These are phyloP conservation scores for Pampus argenteus DNA, from an alignment of 2,797 vertebrate species.

Conservation along the genomic window DNA sequence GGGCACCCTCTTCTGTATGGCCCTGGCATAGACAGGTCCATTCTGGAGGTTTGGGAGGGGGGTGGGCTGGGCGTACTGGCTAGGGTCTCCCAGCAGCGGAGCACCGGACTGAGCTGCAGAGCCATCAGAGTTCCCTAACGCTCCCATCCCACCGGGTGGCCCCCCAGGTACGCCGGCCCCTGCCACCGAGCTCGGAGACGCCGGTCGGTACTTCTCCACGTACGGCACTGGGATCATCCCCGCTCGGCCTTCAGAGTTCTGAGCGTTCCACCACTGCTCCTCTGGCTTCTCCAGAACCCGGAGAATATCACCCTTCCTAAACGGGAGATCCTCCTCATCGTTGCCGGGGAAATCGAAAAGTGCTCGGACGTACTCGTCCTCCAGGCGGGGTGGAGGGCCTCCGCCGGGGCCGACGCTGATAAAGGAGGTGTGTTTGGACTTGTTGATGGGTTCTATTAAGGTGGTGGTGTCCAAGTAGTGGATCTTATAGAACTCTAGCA, in stretches of 20 bases:
- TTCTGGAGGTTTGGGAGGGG: conserved; percentile 99
- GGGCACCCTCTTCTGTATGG: conserved; percentile 99
- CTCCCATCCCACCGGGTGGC: conserved; percentile 43
- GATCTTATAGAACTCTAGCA: conserved; percentile 99
- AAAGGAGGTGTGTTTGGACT: conserved; percentile 89
- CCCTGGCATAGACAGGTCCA: conserved; percentile 97
- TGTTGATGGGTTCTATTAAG: conserved; percentile 96
- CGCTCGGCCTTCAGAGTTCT: conserved; percentile 93
- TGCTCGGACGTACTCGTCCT: conserved; percentile 95
- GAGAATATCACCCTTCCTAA: conserved; percentile 96
- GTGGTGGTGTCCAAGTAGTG: conserved; percentile 99
- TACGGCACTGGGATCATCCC: conserved; percentile 99
- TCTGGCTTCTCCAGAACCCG: conserved; percentile 97
- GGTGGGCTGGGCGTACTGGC: conserved; percentile 98
- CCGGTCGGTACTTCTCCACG: conserved; percentile 95
- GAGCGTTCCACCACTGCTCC: conserved; percentile 99
- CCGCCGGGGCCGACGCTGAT: conserved; percentile 62
- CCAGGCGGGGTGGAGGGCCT: conserved; percentile 88
- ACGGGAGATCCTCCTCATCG: conserved; percentile 98
- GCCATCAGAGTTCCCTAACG: conserved; percentile 91
- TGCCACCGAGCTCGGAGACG: conserved; percentile 88
- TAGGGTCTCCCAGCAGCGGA: conserved; percentile 93
- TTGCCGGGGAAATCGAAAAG: conserved; percentile 99
- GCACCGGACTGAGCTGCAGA: conserved; percentile 82
- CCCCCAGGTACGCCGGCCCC: conserved; percentile 82